These are phyloP conservation scores for Aldrovandia affinis DNA, from an alignment of 2,797 vertebrate genomes.

Conservation along the genomic window DNA sequence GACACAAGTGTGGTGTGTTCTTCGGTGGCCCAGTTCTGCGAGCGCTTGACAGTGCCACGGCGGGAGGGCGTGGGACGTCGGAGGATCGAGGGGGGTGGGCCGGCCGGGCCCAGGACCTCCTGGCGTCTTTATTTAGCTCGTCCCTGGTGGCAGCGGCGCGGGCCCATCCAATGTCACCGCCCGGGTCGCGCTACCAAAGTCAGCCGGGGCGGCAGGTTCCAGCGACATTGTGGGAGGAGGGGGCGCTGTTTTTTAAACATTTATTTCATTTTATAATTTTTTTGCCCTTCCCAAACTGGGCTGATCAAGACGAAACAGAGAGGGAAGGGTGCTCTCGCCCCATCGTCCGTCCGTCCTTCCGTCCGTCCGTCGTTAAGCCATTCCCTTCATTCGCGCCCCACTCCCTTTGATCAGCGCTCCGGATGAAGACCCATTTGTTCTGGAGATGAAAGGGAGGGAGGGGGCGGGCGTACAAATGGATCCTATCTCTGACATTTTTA, in stretches of 20 bases:
- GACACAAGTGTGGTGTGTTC: slow-evolving; percentile 12
- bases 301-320: not conserved
- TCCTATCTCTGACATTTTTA: slow-evolving; percentile 74
- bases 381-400: slow-evolving; percentile 18
- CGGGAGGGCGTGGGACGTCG: slow-evolving; percentile 36
- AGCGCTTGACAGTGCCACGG: not conserved
- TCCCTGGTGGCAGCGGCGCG: slow-evolving; percentile 51
- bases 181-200: slow-evolving; percentile 9
- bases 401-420: slow-evolving; percentile 30
- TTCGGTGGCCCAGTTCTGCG: slow-evolving; percentile 50
- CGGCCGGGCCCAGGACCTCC: slow-evolving; percentile 44
- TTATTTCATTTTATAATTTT: not conserved
- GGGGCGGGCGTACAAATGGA: slow-evolving; percentile 45
- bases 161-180: slow-evolving; percentile 7
- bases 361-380: slow-evolving; percentile 37
- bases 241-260: not conserved
- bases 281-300: not conserved
- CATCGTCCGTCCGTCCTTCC: slow-evolving; percentile 39
- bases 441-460: slow-evolving; percentile 37
- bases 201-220: not conserved
- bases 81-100: not conserved
- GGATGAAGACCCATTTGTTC: slow-evolving; percentile 63
- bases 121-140: slow-evolving; percentile 72
- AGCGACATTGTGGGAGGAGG: not conserved
- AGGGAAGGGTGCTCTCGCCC: not conserved